Evolutionary conservation across 2,888 invertebrate genomes (phyloP), one percentile per base, ranked within the genome.

Genomic region (Melipona beecheii): DNA sequence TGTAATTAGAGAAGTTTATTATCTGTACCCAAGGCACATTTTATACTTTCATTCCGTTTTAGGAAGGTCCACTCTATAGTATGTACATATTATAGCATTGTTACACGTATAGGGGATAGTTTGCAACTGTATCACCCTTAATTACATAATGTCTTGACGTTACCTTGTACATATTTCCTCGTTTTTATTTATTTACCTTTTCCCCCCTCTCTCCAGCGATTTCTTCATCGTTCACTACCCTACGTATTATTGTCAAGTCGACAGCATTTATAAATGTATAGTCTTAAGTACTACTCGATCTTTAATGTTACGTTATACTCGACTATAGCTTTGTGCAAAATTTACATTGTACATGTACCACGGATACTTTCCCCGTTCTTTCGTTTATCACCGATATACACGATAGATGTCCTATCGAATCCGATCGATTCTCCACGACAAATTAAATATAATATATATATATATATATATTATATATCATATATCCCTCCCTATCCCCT

Each of bases 11-110:
- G 87, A 91, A 86, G 88, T 91, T 77, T 86, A 88, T 91, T 91
- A 92, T 92, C 90, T 93, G 94, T 91, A 94, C 93, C 92, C 92
- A 94, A 94, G 94, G 94, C 94, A 94, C 94, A 92, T 93, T 92
- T 93, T 93, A 93, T 92, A 94, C 94, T 94, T 93, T 94, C 94
- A 93, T 91, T 92, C 91, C 91, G 90, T 93, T 91, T 90, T 90
- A 91, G 88, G 89, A 91, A 91, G 90, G 91, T 92, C 90, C 91
- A 90, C 88, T 87, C 90, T 90, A 89, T 83, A 86, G 80, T 88
- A 89, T 89, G 76, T 89, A 89, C 84, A 89, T 84, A 78, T 89
- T 87, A 89, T 87, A 87, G 87, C 87, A 87, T 86, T 71, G 81
- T 89, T 89, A 89, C 85, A 86, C 76, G 74, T 87, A 77, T 78